These are phyloP conservation scores for Porites evermanni DNA, from an alignment of 92 coral and sea anemone species.

Conservation along the genomic window DNA sequence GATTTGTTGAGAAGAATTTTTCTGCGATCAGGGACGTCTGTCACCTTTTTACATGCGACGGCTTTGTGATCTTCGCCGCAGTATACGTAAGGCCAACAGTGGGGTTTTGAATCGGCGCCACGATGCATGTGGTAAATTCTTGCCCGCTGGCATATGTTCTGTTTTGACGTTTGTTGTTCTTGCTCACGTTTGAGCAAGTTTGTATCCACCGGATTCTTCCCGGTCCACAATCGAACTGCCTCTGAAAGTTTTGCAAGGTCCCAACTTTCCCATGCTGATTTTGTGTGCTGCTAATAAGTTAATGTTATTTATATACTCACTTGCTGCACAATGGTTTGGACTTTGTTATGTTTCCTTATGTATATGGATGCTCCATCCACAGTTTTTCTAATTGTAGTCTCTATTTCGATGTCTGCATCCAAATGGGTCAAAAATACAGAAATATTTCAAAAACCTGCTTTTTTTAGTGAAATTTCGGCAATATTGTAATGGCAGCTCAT, in stretches of 20 bases:
- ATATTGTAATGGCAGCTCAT: too few relatives aligned
- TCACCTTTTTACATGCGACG: slow-evolving; percentile 42
- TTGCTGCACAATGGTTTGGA: too few relatives aligned
- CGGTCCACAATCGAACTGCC: slow-evolving; percentile 49
- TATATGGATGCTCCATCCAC: too few relatives aligned
- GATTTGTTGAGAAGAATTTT: slow-evolving; percentile 37
- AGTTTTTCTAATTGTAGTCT: too few relatives aligned
- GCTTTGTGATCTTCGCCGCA: slow-evolving; percentile 63
- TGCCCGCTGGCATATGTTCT: neutral
- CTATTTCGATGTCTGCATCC: too few relatives aligned
- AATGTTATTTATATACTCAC: too few relatives aligned
- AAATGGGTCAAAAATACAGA: too few relatives aligned
- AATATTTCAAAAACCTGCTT: too few relatives aligned
- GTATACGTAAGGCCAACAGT: slow-evolving; percentile 35
- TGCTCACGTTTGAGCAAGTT: slow-evolving; percentile 24
- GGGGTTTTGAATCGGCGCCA: slow-evolving; percentile 23
- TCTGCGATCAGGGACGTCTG: slow-evolving; percentile 45
- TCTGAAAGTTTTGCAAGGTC: neutral
- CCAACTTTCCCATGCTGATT: too few relatives aligned
- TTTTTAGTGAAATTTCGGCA: too few relatives aligned
- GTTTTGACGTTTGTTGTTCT: neutral
- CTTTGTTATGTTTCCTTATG: too few relatives aligned
- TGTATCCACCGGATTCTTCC: slow-evolving; percentile 54
- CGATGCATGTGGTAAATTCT: slow-evolving; percentile 48
- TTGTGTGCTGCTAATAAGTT: too few relatives aligned